Percentiles rank a stretch among this genome's conserved stretches.
phyloP scores from a whole-genome alignment of 2,797 vertebrate species.

The Mormyrus proboscirostris region DNA sequence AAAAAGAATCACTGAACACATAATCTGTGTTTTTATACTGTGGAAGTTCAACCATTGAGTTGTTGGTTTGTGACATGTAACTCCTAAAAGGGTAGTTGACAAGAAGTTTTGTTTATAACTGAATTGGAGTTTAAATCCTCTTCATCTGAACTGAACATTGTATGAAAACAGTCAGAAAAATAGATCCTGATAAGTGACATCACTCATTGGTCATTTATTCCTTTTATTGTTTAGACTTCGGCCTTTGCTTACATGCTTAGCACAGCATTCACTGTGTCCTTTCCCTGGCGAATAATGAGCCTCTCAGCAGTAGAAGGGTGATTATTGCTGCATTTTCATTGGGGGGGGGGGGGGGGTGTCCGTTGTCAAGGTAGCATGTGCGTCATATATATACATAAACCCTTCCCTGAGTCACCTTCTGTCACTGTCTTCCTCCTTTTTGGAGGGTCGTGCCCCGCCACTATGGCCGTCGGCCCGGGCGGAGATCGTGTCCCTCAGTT shows the following conservation, averaged over 20 bases:
- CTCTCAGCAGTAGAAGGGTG: background rate
- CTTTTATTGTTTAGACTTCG: background rate
- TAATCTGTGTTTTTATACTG: background rate
- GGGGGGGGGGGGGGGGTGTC: background rate
- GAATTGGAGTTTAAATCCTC: background rate
- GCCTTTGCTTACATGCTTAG: background rate
- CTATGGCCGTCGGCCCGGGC: conserved; percentile 30
- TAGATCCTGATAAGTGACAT: background rate
- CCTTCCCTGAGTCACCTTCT: background rate
- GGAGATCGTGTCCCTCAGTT: conserved; percentile 50
- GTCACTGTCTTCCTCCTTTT: background rate
- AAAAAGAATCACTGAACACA: background rate
- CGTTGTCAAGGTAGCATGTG: background rate
- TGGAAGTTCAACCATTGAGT: background rate
- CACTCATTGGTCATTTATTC: background rate
- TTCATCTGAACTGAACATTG: background rate
- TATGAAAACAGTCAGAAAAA: background rate
- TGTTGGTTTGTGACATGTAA: background rate
- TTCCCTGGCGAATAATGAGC: background rate
- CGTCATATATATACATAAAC: background rate
- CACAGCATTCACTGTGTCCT: background rate
- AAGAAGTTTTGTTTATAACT: background rate
- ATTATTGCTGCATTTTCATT: background rate
- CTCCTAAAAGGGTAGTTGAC: background rate
- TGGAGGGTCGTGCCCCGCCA: conserved; percentile 14